These are phyloP conservation scores for Callosobruchus maculatus DNA, from an alignment of 2,888 invertebrate genomes.

Conservation along the genomic window DNA sequence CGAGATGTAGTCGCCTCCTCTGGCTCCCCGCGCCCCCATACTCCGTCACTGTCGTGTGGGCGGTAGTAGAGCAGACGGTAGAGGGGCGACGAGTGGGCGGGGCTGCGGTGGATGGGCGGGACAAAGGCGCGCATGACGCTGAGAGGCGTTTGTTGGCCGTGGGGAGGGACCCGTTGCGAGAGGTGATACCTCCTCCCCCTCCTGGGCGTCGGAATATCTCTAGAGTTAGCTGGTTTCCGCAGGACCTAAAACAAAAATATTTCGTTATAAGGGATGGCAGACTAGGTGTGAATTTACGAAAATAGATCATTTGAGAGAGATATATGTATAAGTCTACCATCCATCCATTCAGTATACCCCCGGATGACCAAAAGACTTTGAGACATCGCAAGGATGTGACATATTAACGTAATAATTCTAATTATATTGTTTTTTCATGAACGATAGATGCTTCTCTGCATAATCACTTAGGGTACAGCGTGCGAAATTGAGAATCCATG, in stretches of 20 bases:
- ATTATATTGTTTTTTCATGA: no score
- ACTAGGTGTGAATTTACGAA: no score
- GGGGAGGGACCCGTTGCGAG: constrained; percentile 47
- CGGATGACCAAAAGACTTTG: no score
- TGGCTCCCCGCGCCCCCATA: constrained; percentile 31
- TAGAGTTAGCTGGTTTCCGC: constrained; percentile 65
- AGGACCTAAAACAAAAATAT: constrained; percentile 55
- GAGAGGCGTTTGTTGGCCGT: constrained; percentile 28
- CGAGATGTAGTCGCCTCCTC: constrained; percentile 63
- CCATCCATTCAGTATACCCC: no score
- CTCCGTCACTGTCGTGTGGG: constrained; percentile 54
- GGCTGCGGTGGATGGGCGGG: constrained; percentile 25
- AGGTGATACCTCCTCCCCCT: constrained; percentile 28
- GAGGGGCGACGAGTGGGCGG: constrained; percentile 56
- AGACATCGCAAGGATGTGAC: no score
- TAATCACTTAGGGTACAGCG: no score
- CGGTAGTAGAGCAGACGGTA: constrained; percentile 69
- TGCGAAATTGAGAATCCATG: no score
- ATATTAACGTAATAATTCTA: no score
- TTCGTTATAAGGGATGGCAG: no score
- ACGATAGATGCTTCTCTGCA: no score
- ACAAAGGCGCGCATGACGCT: constrained; percentile 14
- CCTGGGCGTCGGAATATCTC: constrained; percentile 64
- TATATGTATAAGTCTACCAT: no score
- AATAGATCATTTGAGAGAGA: no score